A percentile compares a stretch with the other conserved stretches of the same genome.
Conservation (phyloP, 1,140 invertebrate genomes). For the Solenopsis fugax region DNA sequence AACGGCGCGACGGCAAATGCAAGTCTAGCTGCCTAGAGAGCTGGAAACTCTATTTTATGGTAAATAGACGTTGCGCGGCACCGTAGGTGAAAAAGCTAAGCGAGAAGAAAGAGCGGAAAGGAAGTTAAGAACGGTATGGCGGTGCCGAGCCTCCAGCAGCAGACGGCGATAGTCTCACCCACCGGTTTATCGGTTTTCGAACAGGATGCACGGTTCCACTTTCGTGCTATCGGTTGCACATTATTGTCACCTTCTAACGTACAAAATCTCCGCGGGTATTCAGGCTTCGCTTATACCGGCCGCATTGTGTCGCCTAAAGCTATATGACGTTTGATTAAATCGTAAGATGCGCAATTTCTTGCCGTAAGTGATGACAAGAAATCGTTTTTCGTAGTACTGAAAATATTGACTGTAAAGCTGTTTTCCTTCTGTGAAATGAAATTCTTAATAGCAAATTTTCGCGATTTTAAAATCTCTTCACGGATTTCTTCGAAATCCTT, state of each 20-base stretch:
- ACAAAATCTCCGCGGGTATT: conserved; percentile 41
- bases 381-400: neutral
- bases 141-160: conserved; percentile 30
- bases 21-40: conserved; percentile 65
- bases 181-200: conserved; percentile 72
- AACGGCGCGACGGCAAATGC: conserved; percentile 61
- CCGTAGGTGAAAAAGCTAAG: conserved; percentile 49
- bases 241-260: conserved; percentile 60
- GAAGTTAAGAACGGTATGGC: conserved; percentile 62
- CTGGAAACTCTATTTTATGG: conserved; percentile 79
- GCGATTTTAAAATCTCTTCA: neutral
- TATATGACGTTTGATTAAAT: conserved; percentile 35
- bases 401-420: neutral
- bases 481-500: neutral
- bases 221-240: conserved; percentile 47
- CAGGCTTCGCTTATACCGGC: conserved; percentile 13
- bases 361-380: neutral
- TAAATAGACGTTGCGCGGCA: conserved; percentile 71
- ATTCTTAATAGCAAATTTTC: conserved; percentile 19
- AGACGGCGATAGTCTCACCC: conserved; percentile 59
- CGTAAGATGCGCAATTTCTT: conserved; percentile 12
- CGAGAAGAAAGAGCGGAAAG: conserved; percentile 52
- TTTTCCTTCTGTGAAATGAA: neutral
- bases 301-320: neutral
- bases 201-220: conserved; percentile 31